Conservation (phyloP, 2,888 invertebrate species). For the Congeria kusceri region DNA sequence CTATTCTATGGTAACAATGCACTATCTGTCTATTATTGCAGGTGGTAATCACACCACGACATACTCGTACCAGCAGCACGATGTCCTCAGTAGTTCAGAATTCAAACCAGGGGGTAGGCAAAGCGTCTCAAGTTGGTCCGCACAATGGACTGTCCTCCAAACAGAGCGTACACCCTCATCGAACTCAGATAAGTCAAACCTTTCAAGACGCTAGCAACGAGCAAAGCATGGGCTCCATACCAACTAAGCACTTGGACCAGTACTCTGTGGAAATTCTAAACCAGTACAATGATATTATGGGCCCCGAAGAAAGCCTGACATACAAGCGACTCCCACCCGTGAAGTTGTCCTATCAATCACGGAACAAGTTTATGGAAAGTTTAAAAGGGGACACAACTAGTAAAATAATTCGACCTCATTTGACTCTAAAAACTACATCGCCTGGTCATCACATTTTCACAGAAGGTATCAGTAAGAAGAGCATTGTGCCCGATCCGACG, state of each 20-base stretch:
- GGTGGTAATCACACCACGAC: too few relatives aligned
- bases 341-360: constrained; percentile 56
- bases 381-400: constrained; percentile 38
- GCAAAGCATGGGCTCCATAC: too few relatives aligned
- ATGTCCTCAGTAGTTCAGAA: too few relatives aligned
- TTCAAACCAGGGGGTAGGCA: too few relatives aligned
- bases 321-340: constrained; percentile 64
- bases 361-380: constrained; percentile 52
- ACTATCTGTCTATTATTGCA: too few relatives aligned
- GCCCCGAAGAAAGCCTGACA: constrained; percentile 56
- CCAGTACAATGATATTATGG: constrained; percentile 65
- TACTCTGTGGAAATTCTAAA: constrained; percentile 38
- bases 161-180: constrained; percentile 9
- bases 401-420: constrained; percentile 48
- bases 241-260: too few relatives aligned
- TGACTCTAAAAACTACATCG: constrained; percentile 47
- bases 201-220: constrained; percentile 8
- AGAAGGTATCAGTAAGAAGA: constrained; percentile 73
- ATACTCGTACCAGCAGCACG: too few relatives aligned
- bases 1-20: too few relatives aligned
- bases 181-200: constrained; percentile 19
- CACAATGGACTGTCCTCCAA: not conserved
- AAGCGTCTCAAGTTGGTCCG: too few relatives aligned
- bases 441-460: constrained; percentile 69
- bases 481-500: constrained; percentile 60